phyloP scores from a whole-genome alignment of 2,888 invertebrate genomes.

The Athrips mouffetella region DNA sequence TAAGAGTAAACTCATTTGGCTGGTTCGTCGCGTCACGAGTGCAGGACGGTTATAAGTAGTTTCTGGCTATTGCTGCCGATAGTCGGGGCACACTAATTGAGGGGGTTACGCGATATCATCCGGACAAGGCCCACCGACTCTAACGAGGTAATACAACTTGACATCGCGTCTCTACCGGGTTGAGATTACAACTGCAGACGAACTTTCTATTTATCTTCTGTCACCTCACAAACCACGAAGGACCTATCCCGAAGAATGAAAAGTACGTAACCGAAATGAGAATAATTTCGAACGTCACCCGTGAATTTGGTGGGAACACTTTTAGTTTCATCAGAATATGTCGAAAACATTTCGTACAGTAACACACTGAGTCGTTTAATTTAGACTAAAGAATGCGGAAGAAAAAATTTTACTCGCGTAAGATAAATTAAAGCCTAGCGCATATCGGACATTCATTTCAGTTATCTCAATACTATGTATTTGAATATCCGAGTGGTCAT shows the following conservation, averaged over 20 bases:
- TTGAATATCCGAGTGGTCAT: slow-evolving; percentile 57
- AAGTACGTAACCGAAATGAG: slow-evolving; percentile 4
- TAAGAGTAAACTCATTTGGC: slow-evolving; percentile 64
- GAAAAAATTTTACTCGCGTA: not conserved
- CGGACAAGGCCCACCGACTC: slow-evolving; percentile 47
- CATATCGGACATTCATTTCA: slow-evolving; percentile 43
- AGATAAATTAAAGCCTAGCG: slow-evolving; percentile 25
- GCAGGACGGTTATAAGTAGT: slow-evolving; percentile 38
- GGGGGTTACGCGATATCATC: slow-evolving; percentile 57
- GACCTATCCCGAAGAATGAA: slow-evolving; percentile 1
- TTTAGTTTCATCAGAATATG: slow-evolving; percentile 10
- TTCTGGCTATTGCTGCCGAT: slow-evolving; percentile 51
- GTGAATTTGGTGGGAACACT: slow-evolving; percentile 2
- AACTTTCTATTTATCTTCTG: slow-evolving; percentile 14
- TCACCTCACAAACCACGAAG: not conserved
- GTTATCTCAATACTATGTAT: slow-evolving; percentile 48
- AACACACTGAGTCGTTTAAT: slow-evolving; percentile 8
- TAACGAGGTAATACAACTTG: slow-evolving; percentile 55
- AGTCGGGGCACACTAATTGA: slow-evolving; percentile 60
- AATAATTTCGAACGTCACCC: slow-evolving; percentile 7
- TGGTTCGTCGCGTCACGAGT: slow-evolving; percentile 61
- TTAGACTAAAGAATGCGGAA: slow-evolving; percentile 1
- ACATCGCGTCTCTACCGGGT: slow-evolving; percentile 32
- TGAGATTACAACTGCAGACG: slow-evolving; percentile 17
- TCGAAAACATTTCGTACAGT: not conserved